Conservation (phyloP, 1,140 invertebrate species). For the Lamellibrachia luymesi region DNA sequence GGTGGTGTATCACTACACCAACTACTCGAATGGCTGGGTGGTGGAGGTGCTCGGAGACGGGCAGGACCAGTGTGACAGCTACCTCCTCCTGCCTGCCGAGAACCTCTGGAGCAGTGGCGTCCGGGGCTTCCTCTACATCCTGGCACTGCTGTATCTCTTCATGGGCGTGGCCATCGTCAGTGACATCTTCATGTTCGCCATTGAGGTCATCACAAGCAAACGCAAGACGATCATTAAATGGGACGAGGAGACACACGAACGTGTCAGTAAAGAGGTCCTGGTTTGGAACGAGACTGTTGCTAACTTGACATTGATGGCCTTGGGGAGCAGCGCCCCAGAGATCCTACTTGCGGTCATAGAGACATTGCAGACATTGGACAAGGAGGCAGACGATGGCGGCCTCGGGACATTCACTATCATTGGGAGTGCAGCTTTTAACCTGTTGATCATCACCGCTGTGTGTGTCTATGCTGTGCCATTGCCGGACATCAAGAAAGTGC, state of each 20-base stretch:
- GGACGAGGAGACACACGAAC: slow-evolving; percentile 46
- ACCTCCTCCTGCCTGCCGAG: slow-evolving; percentile 49
- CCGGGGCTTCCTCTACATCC: slow-evolving; percentile 44
- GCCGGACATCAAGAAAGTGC: slow-evolving; percentile 47
- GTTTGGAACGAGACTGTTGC: slow-evolving; percentile 63
- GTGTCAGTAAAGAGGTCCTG: slow-evolving; percentile 41
- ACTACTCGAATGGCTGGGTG: slow-evolving; percentile 23
- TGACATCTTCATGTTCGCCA: slow-evolving; percentile 66
- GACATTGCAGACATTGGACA: slow-evolving; percentile 34
- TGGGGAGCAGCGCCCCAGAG: slow-evolving; percentile 62
- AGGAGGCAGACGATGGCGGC: slow-evolving; percentile 44
- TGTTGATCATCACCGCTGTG: slow-evolving; percentile 56
- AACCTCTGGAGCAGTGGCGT: slow-evolving; percentile 46
- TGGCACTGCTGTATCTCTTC: slow-evolving; percentile 47
- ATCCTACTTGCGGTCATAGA: slow-evolving; percentile 61
- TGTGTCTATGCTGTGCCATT: slow-evolving; percentile 49
- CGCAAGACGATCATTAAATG: slow-evolving; percentile 41
- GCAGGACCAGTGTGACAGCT: slow-evolving; percentile 36
- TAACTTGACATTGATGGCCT: slow-evolving; percentile 61
- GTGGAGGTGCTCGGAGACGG: slow-evolving; percentile 10
- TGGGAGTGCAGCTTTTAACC: slow-evolving; percentile 61
- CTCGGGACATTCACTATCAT: slow-evolving; percentile 60
- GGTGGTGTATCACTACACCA: slow-evolving; percentile 8
- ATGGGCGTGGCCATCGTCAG: slow-evolving; percentile 63
- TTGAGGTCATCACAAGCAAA: slow-evolving; percentile 59